phyloP scores from a whole-genome alignment of 2,888 invertebrate species.

The Stenodema calcarata region DNA sequence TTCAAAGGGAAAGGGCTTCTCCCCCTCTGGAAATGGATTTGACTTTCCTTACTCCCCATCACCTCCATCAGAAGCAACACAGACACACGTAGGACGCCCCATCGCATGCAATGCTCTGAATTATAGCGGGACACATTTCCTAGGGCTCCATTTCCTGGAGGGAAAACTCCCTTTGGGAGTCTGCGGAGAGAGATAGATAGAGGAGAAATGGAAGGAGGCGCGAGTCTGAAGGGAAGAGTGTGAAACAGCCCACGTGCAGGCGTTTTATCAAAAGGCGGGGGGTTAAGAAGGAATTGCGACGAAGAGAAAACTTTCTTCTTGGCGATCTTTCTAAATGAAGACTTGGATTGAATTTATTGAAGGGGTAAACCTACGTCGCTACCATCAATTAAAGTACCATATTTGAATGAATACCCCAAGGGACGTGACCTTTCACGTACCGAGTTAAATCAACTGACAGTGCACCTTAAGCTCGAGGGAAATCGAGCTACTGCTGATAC shows the following conservation, averaged over 20 bases:
- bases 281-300: neutral
- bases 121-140: constrained; percentile 24
- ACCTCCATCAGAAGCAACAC: neutral
- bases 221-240: neutral
- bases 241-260: constrained; percentile 15
- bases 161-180: neutral
- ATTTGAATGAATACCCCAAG: too few species aligned
- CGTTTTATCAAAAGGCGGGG: constrained; percentile 7
- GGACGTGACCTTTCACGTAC: too few species aligned
- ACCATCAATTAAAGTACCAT: too few species aligned
- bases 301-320: neutral
- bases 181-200: neutral
- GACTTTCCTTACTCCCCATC: constrained; percentile 17
- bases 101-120: constrained; percentile 9
- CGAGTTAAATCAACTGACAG: too few species aligned
- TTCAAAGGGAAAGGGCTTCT: constrained; percentile 15
- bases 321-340: neutral
- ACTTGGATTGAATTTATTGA: neutral
- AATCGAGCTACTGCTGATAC: too few species aligned
- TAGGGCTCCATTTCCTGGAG: constrained; percentile 11
- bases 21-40: constrained; percentile 11
- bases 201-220: neutral
- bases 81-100: neutral
- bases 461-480: too few species aligned
- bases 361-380: neutral